These are phyloP conservation scores for Aptenodytes patagonicus DNA, from an alignment of 2,113 vertebrate genomes.

Conservation along the genomic window DNA sequence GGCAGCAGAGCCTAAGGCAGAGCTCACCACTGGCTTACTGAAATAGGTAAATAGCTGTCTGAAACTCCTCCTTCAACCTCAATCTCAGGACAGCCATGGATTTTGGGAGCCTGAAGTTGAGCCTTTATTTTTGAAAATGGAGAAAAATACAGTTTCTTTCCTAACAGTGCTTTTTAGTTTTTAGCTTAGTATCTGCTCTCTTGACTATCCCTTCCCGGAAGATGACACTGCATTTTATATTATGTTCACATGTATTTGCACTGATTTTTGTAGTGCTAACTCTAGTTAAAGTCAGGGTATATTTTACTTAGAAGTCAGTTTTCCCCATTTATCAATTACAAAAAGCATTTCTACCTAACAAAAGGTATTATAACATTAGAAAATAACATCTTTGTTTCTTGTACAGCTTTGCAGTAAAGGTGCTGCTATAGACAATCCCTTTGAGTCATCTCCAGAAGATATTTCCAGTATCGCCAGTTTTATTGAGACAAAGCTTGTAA, in stretches of 20 bases:
- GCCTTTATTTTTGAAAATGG: background rate
- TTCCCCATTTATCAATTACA: background rate
- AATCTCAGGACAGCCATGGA: background rate
- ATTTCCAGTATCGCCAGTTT: slow-evolving; percentile 71
- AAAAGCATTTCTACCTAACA: background rate
- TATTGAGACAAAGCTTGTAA: slow-evolving; percentile 74
- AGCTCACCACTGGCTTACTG: background rate
- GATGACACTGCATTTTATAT: background rate
- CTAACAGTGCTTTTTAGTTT: background rate
- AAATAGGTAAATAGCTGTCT: background rate
- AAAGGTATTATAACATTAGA: background rate
- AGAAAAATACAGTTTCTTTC: background rate
- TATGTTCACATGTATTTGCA: background rate
- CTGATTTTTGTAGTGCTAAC: background rate
- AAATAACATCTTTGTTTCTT: slow-evolving; percentile 4
- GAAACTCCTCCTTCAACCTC: background rate
- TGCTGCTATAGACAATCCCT: slow-evolving; percentile 52
- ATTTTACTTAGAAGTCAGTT: background rate
- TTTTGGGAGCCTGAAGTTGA: background rate
- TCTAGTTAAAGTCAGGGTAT: background rate
- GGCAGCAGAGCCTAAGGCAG: background rate
- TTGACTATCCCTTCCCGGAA: background rate
- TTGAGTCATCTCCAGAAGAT: slow-evolving; percentile 65
- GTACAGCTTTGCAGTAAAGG: slow-evolving; percentile 73
- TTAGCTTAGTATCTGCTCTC: background rate